These are phyloP conservation scores for Forbesichthys papilliferus DNA, from an alignment of 2,113 vertebrate species.

Conservation along the genomic window DNA sequence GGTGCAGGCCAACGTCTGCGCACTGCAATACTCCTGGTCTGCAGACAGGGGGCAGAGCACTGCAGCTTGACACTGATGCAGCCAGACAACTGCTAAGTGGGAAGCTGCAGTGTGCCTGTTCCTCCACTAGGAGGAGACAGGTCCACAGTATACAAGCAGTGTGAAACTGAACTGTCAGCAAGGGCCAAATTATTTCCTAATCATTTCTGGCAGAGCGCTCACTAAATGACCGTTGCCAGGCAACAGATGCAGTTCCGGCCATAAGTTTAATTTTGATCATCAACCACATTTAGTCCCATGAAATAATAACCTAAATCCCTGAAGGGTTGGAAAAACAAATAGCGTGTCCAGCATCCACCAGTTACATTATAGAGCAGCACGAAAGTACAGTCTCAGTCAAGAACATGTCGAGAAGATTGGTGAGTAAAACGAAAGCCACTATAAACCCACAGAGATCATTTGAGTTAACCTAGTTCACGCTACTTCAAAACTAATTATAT, in stretches of 20 bases:
- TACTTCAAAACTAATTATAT: too few species aligned
- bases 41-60: slow-evolving; percentile 40
- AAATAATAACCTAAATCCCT: background rate
- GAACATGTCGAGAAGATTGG: too few species aligned
- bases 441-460: too few species aligned
- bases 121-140: background rate
- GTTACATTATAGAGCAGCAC: too few species aligned
- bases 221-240: background rate
- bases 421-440: too few species aligned
- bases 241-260: background rate
- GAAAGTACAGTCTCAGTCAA: too few species aligned
- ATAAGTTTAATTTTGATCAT: background rate
- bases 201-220: background rate
- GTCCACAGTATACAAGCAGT: background rate
- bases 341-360: too few species aligned
- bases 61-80: too few species aligned
- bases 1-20: slow-evolving; percentile 78
- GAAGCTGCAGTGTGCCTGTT: background rate
- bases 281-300: background rate
- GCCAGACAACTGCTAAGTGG: too few species aligned
- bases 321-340: too few species aligned
- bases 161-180: background rate
- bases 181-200: background rate
- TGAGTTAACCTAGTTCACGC: too few species aligned
- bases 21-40: slow-evolving; percentile 83